phyloP scores from a whole-genome alignment of 1,140 invertebrate genomes.

The Xylocopa sonorina region DNA sequence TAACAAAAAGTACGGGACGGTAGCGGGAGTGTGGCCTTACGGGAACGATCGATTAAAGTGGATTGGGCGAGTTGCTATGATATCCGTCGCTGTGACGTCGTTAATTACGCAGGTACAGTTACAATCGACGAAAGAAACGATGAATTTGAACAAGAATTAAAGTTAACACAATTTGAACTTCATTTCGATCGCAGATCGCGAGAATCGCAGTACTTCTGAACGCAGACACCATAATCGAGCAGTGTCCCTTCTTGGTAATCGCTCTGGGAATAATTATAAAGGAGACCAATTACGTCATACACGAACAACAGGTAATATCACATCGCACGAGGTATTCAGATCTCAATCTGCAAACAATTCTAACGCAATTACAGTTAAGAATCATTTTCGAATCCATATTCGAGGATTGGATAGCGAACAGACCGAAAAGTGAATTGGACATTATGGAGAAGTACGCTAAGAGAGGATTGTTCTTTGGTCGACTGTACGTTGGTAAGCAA shows the following conservation, averaged over 20 bases:
- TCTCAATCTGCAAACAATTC: too few species aligned
- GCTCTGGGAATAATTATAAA: background rate
- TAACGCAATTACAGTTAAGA: background rate
- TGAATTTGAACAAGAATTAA: background rate
- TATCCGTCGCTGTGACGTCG: background rate
- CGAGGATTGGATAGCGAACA: background rate
- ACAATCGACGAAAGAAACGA: background rate
- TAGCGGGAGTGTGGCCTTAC: background rate
- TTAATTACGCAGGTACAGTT: background rate
- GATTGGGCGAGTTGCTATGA: background rate
- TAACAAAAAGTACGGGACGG: background rate
- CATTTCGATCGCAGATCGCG: background rate
- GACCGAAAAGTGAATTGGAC: background rate
- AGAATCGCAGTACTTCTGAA: background rate
- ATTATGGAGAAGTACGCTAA: constrained; percentile 3
- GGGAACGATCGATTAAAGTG: background rate
- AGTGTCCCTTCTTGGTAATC: background rate
- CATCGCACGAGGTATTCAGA: too few species aligned
- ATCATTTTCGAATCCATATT: background rate
- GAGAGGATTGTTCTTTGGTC: background rate
- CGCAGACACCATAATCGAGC: background rate
- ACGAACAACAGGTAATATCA: background rate
- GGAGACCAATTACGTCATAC: background rate
- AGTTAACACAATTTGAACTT: background rate
- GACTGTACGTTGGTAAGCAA: background rate